A percentile compares a stretch with the other conserved stretches of the same genome.
Evolutionary conservation across 2,888 invertebrate genomes (phyloP).

Genomic region (Bombylius major): DNA sequence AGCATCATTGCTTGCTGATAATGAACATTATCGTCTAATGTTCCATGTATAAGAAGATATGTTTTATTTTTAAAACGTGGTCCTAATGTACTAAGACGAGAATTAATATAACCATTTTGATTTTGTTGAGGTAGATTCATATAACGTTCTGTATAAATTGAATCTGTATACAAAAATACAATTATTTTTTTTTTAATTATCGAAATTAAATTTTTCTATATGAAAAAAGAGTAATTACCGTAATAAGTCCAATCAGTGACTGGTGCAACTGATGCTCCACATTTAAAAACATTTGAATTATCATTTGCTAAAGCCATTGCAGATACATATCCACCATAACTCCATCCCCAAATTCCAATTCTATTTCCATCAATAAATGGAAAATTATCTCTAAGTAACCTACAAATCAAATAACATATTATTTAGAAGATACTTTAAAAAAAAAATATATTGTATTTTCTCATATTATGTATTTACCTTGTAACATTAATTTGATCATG

Average conservation of each 20-base stretch:
- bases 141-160: slow-evolving; percentile 93
- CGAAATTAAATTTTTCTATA: too few relatives aligned
- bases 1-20: slow-evolving; percentile 93
- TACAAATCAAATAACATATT: slow-evolving; percentile 25
- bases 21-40: slow-evolving; percentile 92
- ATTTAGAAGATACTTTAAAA: neutral
- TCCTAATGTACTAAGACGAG: slow-evolving; percentile 60
- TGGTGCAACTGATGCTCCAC: slow-evolving; percentile 91
- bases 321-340: slow-evolving; percentile 91
- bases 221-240: slow-evolving; percentile 43
- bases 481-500: slow-evolving; percentile 82
- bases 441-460: neutral
- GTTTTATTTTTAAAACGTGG: slow-evolving; percentile 56
- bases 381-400: slow-evolving; percentile 43
- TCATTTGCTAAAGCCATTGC: slow-evolving; percentile 77
- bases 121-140: slow-evolving; percentile 81
- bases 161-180: slow-evolving; percentile 48
- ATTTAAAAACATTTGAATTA: slow-evolving; percentile 62
- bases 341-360: slow-evolving; percentile 97
- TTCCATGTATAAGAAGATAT: slow-evolving; percentile 87
- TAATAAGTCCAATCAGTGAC: slow-evolving; percentile 95
- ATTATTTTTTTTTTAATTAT: neutral
- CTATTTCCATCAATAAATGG: slow-evolving; percentile 64
- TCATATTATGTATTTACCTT: slow-evolving; percentile 37
- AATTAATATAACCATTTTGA: slow-evolving; percentile 54